phyloP scores from a whole-genome alignment of 2,888 invertebrate species.

The Syritta pipiens region DNA sequence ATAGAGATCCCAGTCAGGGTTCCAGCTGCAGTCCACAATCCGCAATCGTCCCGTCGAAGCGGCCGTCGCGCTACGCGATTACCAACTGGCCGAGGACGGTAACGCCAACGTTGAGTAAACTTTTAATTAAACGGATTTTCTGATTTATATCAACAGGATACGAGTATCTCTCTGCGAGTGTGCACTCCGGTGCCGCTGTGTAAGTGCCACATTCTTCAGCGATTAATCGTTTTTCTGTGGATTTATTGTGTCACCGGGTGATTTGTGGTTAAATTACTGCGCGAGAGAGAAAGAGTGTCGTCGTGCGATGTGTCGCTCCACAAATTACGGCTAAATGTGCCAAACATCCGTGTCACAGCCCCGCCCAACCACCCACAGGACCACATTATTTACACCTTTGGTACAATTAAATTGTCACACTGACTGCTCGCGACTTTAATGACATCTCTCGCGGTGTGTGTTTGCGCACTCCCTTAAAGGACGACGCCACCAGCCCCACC shows the following conservation, averaged over 20 bases:
- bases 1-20: no score
- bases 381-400: conserved; percentile 63
- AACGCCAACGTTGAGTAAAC: conserved; percentile 46
- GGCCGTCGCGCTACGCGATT: conserved; percentile 29
- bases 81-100: conserved; percentile 53
- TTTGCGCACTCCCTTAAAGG: no score
- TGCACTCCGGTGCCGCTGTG: conserved; percentile 9
- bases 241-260: conserved; percentile 71
- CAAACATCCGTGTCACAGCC: conserved; percentile 44
- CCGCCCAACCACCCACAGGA: conserved; percentile 1
- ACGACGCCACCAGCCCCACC: no score
- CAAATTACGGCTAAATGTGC: conserved; percentile 68
- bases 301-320: conserved; percentile 14
- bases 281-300: conserved; percentile 15
- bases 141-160: conserved; percentile 65
- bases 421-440: conserved; percentile 65
- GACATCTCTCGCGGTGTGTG: conserved; percentile 27
- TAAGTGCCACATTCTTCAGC: conserved; percentile 64
- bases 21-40: no score
- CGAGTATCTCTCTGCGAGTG: conserved; percentile 6
- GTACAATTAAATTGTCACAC: conserved; percentile 68
- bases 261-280: conserved; percentile 70
- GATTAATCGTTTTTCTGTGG: conserved; percentile 71
- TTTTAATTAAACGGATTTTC: conserved; percentile 70
- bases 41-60: no score